These are phyloP conservation scores for Bombylius major DNA, from an alignment of 2,888 invertebrate genomes.

Conservation along the genomic window DNA sequence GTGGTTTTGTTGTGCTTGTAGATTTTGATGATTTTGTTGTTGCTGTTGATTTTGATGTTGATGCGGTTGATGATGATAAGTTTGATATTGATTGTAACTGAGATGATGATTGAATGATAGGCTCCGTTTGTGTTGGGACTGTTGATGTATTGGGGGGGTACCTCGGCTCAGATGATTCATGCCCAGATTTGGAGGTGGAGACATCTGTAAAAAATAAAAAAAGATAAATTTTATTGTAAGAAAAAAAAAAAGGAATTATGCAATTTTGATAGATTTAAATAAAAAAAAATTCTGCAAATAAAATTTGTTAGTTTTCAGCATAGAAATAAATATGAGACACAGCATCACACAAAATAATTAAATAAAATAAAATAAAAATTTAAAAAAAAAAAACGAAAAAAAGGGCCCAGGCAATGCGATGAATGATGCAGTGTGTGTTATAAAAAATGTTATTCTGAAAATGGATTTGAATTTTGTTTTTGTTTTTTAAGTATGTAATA, in stretches of 20 bases:
- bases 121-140: slow-evolving; percentile 54
- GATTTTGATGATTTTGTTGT: slow-evolving; percentile 48
- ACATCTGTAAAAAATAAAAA: slow-evolving; percentile 41
- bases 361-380: slow-evolving; percentile 10
- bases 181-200: slow-evolving; percentile 40
- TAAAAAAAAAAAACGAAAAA: slow-evolving; percentile 13
- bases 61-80: slow-evolving; percentile 20
- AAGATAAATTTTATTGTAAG: neutral
- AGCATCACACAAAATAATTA: neutral
- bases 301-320: slow-evolving; percentile 3
- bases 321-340: neutral
- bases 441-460: neutral
- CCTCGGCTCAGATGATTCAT: slow-evolving; percentile 36
- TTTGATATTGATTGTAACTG: slow-evolving; percentile 50
- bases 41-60: slow-evolving; percentile 40
- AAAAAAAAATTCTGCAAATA: neutral
- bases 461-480: neutral
- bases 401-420: slow-evolving; percentile 25
- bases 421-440: slow-evolving; percentile 8
- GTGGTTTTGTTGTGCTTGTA: slow-evolving; percentile 35
- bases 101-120: slow-evolving; percentile 58
- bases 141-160: slow-evolving; percentile 40
- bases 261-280: neutral
- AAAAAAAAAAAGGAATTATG: neutral
- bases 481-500: neutral